Percentiles rank a stretch among this genome's conserved stretches.
Evolutionary conservation across 2,113 vertebrate genomes (phyloP).

Genomic region (Rhadina sibilatrix): DNA sequence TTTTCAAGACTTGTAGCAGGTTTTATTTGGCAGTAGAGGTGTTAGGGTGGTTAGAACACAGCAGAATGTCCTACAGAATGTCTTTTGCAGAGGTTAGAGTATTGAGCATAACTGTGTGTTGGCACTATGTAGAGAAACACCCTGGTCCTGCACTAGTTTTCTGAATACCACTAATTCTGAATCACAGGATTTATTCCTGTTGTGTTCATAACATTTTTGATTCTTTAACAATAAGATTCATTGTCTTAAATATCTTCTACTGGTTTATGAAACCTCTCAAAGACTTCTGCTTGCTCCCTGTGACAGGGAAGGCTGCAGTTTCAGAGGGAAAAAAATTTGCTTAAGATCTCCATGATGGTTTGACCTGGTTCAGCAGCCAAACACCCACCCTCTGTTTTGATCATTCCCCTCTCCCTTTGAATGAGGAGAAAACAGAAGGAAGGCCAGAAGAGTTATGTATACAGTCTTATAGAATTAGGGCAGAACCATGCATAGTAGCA

Average conservation of each 20-base stretch:
- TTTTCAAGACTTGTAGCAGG: not conserved
- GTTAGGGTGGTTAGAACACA: not conserved
- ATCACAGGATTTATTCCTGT: not conserved
- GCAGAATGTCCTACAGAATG: not conserved
- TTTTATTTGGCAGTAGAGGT: not conserved
- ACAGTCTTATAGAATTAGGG: not conserved
- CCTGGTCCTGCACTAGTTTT: not conserved
- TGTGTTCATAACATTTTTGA: not conserved
- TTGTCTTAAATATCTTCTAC: not conserved
- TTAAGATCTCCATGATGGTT: not conserved
- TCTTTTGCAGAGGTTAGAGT: not conserved
- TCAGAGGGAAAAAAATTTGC: not conserved
- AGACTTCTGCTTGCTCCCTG: not conserved
- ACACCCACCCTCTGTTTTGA: not conserved
- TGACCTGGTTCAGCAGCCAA: not conserved
- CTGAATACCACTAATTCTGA: not conserved
- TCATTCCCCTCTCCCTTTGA: not conserved
- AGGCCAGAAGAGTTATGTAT: not conserved
- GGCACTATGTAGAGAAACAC: not conserved
- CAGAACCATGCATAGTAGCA: not conserved
- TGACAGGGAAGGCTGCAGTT: not conserved
- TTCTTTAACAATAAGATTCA: not conserved
- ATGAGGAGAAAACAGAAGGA: not conserved
- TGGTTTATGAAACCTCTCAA: not conserved
- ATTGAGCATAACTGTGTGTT: rapidly evolving